These are phyloP conservation scores for Drosophila nigromelanica DNA, from an alignment of 1,140 invertebrate genomes.

Conservation along the genomic window DNA sequence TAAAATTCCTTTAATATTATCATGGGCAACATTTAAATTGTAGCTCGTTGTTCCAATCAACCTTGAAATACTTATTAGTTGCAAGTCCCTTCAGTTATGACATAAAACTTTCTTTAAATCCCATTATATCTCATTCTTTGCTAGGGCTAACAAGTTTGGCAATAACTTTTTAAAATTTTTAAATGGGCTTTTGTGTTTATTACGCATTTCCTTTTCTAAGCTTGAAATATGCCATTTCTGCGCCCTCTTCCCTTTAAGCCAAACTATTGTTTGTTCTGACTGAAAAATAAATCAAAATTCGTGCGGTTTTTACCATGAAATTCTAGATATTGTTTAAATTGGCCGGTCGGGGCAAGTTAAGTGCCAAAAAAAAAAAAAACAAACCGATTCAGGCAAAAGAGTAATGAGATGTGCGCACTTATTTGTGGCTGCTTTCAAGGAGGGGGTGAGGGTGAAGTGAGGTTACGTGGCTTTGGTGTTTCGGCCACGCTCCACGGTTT, in stretches of 20 bases:
- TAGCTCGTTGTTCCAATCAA: background rate
- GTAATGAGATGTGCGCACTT: conserved; percentile 4
- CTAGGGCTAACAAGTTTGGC: background rate
- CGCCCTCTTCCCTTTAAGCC: background rate
- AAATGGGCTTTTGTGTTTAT: conserved; percentile 17
- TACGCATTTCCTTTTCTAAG: background rate
- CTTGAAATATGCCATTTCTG: too few species aligned
- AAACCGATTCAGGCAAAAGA: conserved; percentile 23
- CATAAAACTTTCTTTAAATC: background rate
- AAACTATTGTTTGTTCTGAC: conserved; percentile 42
- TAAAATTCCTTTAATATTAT: too few species aligned
- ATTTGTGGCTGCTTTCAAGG: conserved; percentile 37
- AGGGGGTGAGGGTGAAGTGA: background rate
- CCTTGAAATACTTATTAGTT: conserved; percentile 6
- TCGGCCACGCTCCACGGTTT: conserved; percentile 75
- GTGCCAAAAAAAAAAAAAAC: conserved; percentile 30
- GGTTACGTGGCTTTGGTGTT: conserved; percentile 44
- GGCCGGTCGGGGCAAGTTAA: conserved; percentile 24
- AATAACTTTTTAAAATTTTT: background rate
- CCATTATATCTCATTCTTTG: too few species aligned
- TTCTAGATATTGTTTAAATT: conserved; percentile 74
- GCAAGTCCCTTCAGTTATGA: background rate
- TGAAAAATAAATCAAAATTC: conserved; percentile 49
- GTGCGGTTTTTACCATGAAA: conserved; percentile 52
- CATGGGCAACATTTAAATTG: background rate